Percentiles rank a stretch among this genome's conserved stretches.
Evolutionary conservation across 1,140 invertebrate genomes (phyloP).

Genomic region (Drosophila simulans): DNA sequence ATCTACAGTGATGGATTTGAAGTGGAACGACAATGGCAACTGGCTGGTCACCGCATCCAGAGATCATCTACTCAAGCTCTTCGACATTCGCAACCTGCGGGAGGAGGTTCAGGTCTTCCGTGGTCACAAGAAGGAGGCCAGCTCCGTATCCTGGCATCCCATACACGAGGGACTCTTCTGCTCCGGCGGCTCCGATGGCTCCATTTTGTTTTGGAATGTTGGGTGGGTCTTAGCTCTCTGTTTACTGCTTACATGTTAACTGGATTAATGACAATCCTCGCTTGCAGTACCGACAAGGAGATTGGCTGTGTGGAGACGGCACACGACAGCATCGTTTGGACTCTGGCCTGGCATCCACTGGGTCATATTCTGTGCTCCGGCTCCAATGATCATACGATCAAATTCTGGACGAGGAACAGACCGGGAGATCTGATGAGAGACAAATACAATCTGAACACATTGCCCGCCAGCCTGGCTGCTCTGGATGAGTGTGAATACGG

Average conservation of each 20-base stretch:
- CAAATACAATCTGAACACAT: slow-evolving; percentile 97
- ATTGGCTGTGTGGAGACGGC: slow-evolving; percentile 98
- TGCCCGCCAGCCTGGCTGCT: slow-evolving; percentile 90
- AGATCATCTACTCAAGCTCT: slow-evolving; percentile 99
- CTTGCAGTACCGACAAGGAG: slow-evolving; percentile 95
- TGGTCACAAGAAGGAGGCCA: slow-evolving; percentile 99
- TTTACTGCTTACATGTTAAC: background rate
- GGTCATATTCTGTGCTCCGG: slow-evolving; percentile 99
- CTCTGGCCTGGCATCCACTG: slow-evolving; percentile 99
- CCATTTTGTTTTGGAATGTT: slow-evolving; percentile 99
- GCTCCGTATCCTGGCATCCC: slow-evolving; percentile 98
- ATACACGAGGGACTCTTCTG: slow-evolving; percentile 98
- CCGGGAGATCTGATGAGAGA: slow-evolving; percentile 99
- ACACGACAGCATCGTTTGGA: slow-evolving; percentile 99
- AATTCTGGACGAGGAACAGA: slow-evolving; percentile 99
- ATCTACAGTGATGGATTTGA: slow-evolving; percentile 99
- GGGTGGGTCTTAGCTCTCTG: slow-evolving; percentile 87
- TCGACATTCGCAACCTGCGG: slow-evolving; percentile 97
- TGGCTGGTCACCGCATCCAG: slow-evolving; percentile 99
- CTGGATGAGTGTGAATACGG: slow-evolving; percentile 90
- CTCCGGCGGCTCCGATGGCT: slow-evolving; percentile 98
- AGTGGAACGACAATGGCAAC: slow-evolving; percentile 99
- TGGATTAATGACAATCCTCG: background rate
- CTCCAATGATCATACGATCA: slow-evolving; percentile 98
- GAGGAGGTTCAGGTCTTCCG: slow-evolving; percentile 98